A percentile compares a stretch with the other conserved stretches of the same genome.
Conservation (phyloP, 2,888 invertebrate species). For the Cancer borealis region DNA sequence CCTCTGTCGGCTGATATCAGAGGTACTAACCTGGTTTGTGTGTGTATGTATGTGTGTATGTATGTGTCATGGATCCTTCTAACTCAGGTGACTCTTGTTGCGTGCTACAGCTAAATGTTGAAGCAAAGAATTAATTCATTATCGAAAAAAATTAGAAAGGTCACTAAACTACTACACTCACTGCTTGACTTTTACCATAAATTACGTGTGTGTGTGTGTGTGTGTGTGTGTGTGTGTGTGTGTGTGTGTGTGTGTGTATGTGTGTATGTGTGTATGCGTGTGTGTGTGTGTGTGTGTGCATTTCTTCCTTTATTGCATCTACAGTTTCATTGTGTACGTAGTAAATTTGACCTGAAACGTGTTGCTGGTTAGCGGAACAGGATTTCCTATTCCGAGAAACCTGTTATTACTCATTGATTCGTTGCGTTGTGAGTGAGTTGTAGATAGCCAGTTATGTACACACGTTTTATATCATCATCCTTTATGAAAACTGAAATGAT, state of each 20-base stretch:
- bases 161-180: too few species aligned
- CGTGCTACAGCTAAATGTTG: too few species aligned
- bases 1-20: not conserved
- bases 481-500: too few species aligned
- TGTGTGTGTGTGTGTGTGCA: not conserved
- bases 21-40: too few species aligned
- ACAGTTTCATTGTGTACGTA: too few species aligned
- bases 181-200: too few species aligned
- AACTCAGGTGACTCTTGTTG: too few species aligned
- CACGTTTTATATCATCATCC: too few species aligned
- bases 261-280: not conserved
- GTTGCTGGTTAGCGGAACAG: not conserved
- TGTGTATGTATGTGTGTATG: not conserved
- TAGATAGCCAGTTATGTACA: not conserved
- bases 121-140: too few species aligned
- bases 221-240: slow-evolving; percentile 4
- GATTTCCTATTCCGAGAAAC: not conserved
- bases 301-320: not conserved
- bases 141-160: too few species aligned
- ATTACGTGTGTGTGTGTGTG: not conserved
- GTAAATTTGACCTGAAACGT: not conserved
- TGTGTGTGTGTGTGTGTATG: not conserved
- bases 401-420: not conserved
- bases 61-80: not conserved
- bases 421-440: not conserved